A percentile compares a stretch with the other conserved stretches of the same genome.
These are phyloP conservation scores for Osmerus eperlanus DNA, from an alignment of 2,113 vertebrate genomes.

Conservation along the genomic window DNA sequence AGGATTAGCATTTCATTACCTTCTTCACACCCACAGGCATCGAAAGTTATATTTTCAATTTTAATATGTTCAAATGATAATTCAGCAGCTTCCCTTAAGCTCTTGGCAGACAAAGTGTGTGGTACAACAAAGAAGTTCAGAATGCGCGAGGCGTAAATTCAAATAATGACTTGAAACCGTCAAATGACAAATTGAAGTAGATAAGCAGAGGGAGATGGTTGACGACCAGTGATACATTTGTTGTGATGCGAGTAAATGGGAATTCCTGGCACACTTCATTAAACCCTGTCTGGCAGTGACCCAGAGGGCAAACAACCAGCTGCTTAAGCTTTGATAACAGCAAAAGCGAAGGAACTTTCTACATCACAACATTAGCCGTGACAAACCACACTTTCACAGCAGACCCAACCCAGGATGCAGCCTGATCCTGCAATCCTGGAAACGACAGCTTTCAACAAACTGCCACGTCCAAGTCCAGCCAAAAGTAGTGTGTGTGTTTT, in stretches of 20 bases:
- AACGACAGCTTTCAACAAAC: too few species aligned
- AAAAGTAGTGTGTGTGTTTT: too few species aligned
- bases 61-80: too few species aligned
- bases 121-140: too few species aligned
- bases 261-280: slow-evolving; percentile 42
- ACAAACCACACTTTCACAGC: too few species aligned
- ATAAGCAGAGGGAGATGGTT: slow-evolving; percentile 23
- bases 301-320: slow-evolving; percentile 36
- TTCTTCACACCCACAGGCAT: background rate
- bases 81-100: too few species aligned
- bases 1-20: background rate
- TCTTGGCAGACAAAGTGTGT: too few species aligned
- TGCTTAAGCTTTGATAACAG: slow-evolving; percentile 43
- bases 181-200: slow-evolving; percentile 42
- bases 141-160: slow-evolving; percentile 6
- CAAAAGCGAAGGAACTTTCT: background rate
- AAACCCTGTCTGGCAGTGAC: slow-evolving; percentile 27
- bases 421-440: too few species aligned
- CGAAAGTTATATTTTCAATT: background rate
- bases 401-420: too few species aligned
- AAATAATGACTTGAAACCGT: slow-evolving; percentile 41
- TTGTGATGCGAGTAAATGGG: slow-evolving; percentile 36
- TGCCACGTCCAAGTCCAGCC: too few species aligned
- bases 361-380: background rate
- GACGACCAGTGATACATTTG: slow-evolving; percentile 37